phyloP scores from a whole-genome alignment of 2,888 invertebrate genomes.

The Cenopis cana region DNA sequence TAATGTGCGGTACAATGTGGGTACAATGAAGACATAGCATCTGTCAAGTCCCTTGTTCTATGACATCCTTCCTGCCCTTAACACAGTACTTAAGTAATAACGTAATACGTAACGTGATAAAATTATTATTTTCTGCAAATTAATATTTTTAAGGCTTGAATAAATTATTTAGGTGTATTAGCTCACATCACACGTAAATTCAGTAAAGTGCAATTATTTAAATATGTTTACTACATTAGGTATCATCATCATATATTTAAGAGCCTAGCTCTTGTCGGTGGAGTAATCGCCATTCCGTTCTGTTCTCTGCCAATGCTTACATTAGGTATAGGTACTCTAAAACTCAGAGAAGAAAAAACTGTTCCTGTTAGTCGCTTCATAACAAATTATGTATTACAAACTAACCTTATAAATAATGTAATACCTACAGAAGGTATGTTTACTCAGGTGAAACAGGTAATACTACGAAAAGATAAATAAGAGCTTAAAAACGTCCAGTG shows the following conservation, averaged over 20 bases:
- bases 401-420: too few relatives aligned
- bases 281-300: too few relatives aligned
- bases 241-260: too few relatives aligned
- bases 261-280: too few relatives aligned
- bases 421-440: too few relatives aligned
- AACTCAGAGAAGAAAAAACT: too few relatives aligned
- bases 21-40: constrained; percentile 35
- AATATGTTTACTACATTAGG: too few relatives aligned
- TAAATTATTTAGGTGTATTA: background rate
- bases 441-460: background rate
- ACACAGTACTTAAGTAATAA: background rate
- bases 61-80: constrained; percentile 23
- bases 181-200: background rate
- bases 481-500: background rate
- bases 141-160: background rate
- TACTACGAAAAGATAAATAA: background rate
- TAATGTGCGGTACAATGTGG: too few relatives aligned
- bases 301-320: too few relatives aligned
- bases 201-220: background rate
- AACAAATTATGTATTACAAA: too few relatives aligned
- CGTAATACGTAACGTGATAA: background rate
- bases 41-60: constrained; percentile 20
- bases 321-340: too few relatives aligned
- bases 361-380: too few relatives aligned
- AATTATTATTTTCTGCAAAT: background rate